These are phyloP conservation scores for Holocentrus rufus DNA, from an alignment of 2,797 vertebrate genomes.

Conservation along the genomic window DNA sequence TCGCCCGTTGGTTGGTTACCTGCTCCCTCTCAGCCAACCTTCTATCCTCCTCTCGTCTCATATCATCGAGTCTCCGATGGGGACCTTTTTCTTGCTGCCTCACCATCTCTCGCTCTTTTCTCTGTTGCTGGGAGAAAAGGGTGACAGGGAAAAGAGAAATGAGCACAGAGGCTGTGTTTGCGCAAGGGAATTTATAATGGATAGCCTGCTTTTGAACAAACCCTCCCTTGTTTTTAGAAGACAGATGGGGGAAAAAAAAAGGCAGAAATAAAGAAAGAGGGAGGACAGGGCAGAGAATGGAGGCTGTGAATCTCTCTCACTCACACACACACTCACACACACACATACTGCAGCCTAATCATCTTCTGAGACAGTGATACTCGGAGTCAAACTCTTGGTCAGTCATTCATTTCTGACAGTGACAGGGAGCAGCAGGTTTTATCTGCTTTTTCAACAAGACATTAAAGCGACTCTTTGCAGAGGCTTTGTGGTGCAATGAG, in stretches of 20 bases:
- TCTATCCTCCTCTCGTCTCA: slow-evolving; percentile 91
- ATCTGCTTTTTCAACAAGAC: slow-evolving; percentile 23
- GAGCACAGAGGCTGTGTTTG: slow-evolving; percentile 60
- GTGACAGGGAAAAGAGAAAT: slow-evolving; percentile 66
- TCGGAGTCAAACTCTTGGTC: slow-evolving; percentile 38
- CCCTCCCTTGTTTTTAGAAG: slow-evolving; percentile 36
- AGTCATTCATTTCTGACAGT: slow-evolving; percentile 24
- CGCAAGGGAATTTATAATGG: slow-evolving; percentile 46
- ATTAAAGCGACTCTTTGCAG: slow-evolving; percentile 21
- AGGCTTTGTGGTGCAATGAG: slow-evolving; percentile 39
- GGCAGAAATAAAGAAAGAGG: slow-evolving; percentile 15
- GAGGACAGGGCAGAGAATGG: slow-evolving; percentile 40
- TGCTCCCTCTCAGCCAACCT: slow-evolving; percentile 91
- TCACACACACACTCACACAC: slow-evolving; percentile 15
- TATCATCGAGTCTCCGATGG: slow-evolving; percentile 89
- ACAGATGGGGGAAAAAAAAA: slow-evolving; percentile 29
- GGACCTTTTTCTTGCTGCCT: slow-evolving; percentile 95
- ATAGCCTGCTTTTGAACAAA: slow-evolving; percentile 41
- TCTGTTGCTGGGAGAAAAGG: slow-evolving; percentile 88
- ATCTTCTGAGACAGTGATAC: slow-evolving; percentile 16
- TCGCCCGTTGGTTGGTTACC: slow-evolving; percentile 81
- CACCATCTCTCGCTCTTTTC: slow-evolving; percentile 91
- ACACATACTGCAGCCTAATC: slow-evolving; percentile 39
- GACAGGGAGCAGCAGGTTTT: slow-evolving; percentile 14
- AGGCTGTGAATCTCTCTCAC: slow-evolving; percentile 55